phyloP scores from a whole-genome alignment of 2,797 vertebrate species.

The Nothura maculosa region DNA sequence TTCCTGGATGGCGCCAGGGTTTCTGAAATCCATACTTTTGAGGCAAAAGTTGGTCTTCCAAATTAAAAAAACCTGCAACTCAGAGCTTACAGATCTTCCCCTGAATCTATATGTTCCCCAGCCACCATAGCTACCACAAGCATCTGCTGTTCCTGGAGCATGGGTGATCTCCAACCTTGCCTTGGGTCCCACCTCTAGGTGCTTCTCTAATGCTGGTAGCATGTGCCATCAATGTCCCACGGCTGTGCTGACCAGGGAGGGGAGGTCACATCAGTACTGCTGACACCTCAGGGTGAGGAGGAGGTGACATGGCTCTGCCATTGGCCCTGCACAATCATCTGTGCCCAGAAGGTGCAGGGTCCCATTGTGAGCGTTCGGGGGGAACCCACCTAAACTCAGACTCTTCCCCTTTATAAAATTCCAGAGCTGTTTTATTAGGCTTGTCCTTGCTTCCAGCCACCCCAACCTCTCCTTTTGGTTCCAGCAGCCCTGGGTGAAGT shows the following conservation, averaged over 20 bases:
- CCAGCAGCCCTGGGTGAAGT: background rate
- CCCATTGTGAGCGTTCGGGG: too few species aligned
- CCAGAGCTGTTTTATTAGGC: background rate
- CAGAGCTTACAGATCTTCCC: background rate
- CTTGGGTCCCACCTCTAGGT: background rate
- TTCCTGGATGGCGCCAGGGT: background rate
- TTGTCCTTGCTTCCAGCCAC: background rate
- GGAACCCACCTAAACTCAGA: background rate
- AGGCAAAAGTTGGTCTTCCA: background rate
- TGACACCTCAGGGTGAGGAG: fast-evolving
- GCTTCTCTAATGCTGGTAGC: background rate
- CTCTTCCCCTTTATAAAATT: background rate
- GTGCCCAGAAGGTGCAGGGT: fast-evolving
- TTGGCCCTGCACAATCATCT: background rate
- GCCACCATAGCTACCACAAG: background rate
- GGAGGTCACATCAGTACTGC: background rate
- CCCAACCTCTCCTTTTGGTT: background rate
- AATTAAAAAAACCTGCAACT: background rate
- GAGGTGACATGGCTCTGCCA: background rate
- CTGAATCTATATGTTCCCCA: background rate
- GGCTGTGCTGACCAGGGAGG: fast-evolving
- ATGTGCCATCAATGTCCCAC: fast-evolving
- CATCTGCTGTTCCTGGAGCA: background rate
- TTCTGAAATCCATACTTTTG: background rate
- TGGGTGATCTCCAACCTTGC: fast-evolving